A percentile compares a stretch with the other conserved stretches of the same genome.
phyloP scores from a whole-genome alignment of 2,113 vertebrate genomes.

The Rhineura floridana region DNA sequence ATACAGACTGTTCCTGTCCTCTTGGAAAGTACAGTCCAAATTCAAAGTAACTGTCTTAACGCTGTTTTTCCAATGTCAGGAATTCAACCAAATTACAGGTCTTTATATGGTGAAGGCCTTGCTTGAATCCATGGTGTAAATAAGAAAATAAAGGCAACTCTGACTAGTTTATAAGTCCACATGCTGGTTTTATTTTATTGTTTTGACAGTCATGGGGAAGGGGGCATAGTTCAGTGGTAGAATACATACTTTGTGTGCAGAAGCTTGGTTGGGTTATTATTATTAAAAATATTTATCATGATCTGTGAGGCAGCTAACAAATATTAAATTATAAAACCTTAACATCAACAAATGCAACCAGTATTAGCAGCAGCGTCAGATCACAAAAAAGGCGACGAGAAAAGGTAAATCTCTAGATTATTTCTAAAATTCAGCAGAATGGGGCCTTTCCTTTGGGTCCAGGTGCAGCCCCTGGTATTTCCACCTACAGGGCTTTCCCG shows the following conservation, averaged over 20 bases:
- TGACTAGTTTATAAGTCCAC: too few relatives aligned
- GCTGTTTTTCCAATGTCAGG: background rate
- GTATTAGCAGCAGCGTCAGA: too few relatives aligned
- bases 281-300: too few relatives aligned
- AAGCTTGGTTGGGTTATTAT: background rate
- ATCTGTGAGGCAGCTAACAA: too few relatives aligned
- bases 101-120: background rate
- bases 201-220: background rate
- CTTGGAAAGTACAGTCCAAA: background rate
- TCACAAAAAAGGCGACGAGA: too few relatives aligned
- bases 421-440: too few relatives aligned
- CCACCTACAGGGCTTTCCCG: background rate
- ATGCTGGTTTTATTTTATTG: too few relatives aligned
- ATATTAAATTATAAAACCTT: too few relatives aligned
- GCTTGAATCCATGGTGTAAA: too few relatives aligned
- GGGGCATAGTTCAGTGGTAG: background rate
- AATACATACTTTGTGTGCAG: background rate
- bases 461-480: background rate
- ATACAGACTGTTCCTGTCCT: background rate
- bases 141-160: too few relatives aligned
- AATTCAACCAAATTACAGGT: background rate
- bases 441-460: background rate
- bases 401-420: too few relatives aligned
- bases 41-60: background rate
- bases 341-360: too few relatives aligned